These are phyloP conservation scores for Littorina saxatilis DNA, from an alignment of 1,140 invertebrate species.

Conservation along the genomic window DNA sequence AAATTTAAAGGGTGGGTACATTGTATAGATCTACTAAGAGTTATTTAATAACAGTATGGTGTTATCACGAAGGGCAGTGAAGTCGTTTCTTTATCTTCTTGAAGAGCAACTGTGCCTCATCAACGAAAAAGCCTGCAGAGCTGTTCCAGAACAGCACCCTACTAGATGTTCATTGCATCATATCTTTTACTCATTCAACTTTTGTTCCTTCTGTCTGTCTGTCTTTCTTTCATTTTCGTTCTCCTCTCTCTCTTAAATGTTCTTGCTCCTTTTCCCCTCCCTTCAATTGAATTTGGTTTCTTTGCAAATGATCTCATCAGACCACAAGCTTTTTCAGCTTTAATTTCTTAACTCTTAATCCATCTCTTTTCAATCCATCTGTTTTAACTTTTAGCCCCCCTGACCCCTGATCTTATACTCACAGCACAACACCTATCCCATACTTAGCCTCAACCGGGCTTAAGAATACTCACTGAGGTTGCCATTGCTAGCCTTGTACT, in stretches of 20 bases:
- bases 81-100: not conserved
- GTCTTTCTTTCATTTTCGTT: not conserved
- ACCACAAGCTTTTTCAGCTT: not conserved
- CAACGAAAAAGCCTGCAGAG: too few species aligned
- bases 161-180: too few species aligned
- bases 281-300: not conserved
- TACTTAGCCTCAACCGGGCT: not conserved
- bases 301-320: not conserved
- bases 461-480: constrained; percentile 88
- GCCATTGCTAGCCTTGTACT: constrained; percentile 92
- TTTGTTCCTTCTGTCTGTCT: not conserved
- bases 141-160: too few species aligned
- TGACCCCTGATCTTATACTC: too few species aligned
- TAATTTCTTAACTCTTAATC: too few species aligned
- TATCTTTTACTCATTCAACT: too few species aligned
- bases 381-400: too few species aligned
- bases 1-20: too few species aligned
- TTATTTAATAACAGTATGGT: not conserved
- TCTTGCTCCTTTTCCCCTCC: not conserved
- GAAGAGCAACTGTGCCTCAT: too few species aligned
- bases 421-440: not conserved
- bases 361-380: too few species aligned
- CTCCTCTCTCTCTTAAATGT: not conserved
- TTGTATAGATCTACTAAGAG: not conserved
- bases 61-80: not conserved